Evolutionary conservation across 2,797 vertebrate genomes (phyloP).

Genomic region (Karalla daura): DNA sequence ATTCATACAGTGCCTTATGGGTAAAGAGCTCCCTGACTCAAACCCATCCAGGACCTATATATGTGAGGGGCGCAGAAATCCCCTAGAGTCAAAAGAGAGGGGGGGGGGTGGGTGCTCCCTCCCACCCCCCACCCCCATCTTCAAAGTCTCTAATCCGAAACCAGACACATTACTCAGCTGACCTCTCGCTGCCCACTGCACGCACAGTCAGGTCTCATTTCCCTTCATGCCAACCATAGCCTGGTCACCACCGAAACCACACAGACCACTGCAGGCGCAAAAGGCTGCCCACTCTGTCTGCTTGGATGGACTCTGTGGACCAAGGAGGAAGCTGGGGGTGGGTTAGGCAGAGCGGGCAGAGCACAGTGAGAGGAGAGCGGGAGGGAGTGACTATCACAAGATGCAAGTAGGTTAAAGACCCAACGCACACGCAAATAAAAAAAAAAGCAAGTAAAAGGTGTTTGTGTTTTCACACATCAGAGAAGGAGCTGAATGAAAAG

Average conservation of each 20-base stretch:
- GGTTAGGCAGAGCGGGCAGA: constrained; percentile 18
- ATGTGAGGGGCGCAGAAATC: constrained; percentile 51
- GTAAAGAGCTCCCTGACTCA: constrained; percentile 63
- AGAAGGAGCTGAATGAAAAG: constrained; percentile 48
- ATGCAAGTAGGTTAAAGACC: constrained; percentile 58
- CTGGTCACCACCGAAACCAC: constrained; percentile 71
- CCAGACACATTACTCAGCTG: constrained; percentile 75
- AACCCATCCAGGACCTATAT: constrained; percentile 55
- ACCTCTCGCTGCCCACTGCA: constrained; percentile 71
- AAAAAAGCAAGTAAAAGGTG: constrained; percentile 34
- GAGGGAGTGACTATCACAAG: neutral
- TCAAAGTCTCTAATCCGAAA: constrained; percentile 66
- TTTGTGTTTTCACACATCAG: constrained; percentile 55
- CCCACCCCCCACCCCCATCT: constrained; percentile 37
- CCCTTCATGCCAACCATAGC: constrained; percentile 68
- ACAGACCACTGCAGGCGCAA: constrained; percentile 70
- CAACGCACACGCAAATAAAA: constrained; percentile 41
- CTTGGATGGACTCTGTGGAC: constrained; percentile 60
- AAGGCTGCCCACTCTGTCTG: constrained; percentile 70
- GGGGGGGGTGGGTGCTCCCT: constrained; percentile 21
- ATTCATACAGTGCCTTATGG: constrained; percentile 71
- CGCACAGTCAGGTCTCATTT: constrained; percentile 78
- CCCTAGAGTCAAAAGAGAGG: constrained; percentile 59
- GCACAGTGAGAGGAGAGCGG: neutral
- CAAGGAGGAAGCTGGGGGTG: constrained; percentile 32